Conservation (phyloP, 2,888 invertebrate genomes). For the Eustalomyia histrio region DNA sequence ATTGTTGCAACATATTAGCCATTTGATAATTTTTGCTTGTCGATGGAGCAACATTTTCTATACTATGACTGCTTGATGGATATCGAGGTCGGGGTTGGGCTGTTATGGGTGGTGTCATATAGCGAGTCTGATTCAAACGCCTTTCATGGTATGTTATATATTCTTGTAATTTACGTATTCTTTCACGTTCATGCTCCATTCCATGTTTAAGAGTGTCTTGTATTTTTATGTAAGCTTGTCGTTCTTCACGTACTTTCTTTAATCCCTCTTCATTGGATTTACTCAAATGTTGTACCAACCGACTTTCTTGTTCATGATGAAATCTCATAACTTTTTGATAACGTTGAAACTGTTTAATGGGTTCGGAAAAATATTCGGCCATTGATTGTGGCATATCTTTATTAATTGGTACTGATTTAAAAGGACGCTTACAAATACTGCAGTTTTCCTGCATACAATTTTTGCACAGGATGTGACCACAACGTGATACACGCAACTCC, state of each 20-base stretch:
- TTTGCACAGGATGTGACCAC: slow-evolving; percentile 64
- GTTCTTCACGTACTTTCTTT: slow-evolving; percentile 34
- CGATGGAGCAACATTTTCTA: not conserved
- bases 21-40: not conserved
- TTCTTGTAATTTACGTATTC: slow-evolving; percentile 57
- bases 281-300: slow-evolving; percentile 22
- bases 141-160: slow-evolving; percentile 63
- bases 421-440: slow-evolving; percentile 51
- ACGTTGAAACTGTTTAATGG: slow-evolving; percentile 43
- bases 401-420: slow-evolving; percentile 47
- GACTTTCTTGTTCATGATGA: slow-evolving; percentile 60
- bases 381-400: slow-evolving; percentile 59
- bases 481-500: slow-evolving; percentile 56
- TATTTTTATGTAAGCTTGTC: slow-evolving; percentile 36
- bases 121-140: slow-evolving; percentile 52
- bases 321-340: slow-evolving; percentile 61
- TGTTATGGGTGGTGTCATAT: slow-evolving; percentile 51
- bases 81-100: slow-evolving; percentile 32
- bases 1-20: slow-evolving; percentile 17
- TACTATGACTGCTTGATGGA: not conserved
- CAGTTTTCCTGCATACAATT: slow-evolving; percentile 55
- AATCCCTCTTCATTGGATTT: not conserved
- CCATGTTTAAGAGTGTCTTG: slow-evolving; percentile 17
- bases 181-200: slow-evolving; percentile 56
- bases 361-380: slow-evolving; percentile 57